Evolutionary conservation across 1,140 invertebrate genomes (phyloP), one percentile per base, ranked within the genome.

Genomic region (Medauroidea extradentata): DNA sequence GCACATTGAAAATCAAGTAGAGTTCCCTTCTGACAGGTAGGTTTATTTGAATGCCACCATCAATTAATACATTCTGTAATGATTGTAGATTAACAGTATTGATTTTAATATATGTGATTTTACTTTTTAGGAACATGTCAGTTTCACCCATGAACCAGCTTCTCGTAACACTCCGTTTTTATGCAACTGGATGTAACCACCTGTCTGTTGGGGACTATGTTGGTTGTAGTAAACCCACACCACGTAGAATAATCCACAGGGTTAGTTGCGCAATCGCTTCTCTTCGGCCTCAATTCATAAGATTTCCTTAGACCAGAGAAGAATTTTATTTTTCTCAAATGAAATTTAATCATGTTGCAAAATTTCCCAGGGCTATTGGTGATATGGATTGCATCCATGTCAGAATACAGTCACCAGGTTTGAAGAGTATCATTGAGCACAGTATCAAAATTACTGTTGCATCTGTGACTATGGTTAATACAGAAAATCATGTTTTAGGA

Each of bases 161-260:
- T 25, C 55, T 64, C 1, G 25, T 53, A 3, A 57, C 59, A 4
- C 54, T 65, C 3, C 50, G 62, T 19, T 65, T 62, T 53, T 64
- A 59, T 59, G 58, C 54, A 11, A 55, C 59, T n/a, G 64, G 64
- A 24, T 53, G 43, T 18, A 57, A 52, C 46, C 56, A 59, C 18
- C 56, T 60, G 14, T 39, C 43, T n/a, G 21, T 52, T 8, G 64
- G 64, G 3, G 64, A 65, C 25, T 44, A 21, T 18, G 5, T 49
- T 23, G 18, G 29, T 9, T 29, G 49, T 1, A 51, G 43, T 24
- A 64, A 64, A 60, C 1, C 53, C 3, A 27, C 49, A 14, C 21
- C 44, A 21, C 53, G 49, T 14, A 18, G 39, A 46, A 62, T 64
- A 2, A 39, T 65, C 14, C 60, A 65, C 24, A 3, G 52, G 25